Percentiles rank a stretch among this genome's conserved stretches.
phyloP scores from a whole-genome alignment of 2,888 invertebrate genomes.

The Lymantria monacha region DNA sequence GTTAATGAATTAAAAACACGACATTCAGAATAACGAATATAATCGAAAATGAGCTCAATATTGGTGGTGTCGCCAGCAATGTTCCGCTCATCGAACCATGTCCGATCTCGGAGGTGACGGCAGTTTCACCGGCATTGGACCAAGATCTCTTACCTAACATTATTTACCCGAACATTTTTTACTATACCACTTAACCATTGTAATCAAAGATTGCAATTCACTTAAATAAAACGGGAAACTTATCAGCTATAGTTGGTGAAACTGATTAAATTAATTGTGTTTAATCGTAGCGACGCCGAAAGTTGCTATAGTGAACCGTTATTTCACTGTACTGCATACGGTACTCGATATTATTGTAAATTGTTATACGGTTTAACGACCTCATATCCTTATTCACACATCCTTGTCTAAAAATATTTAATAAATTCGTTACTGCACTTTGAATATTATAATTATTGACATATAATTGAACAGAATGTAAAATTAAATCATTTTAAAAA shows the following conservation, averaged over 20 bases:
- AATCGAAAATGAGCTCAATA: slow-evolving; percentile 53
- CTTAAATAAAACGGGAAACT: slow-evolving; percentile 35
- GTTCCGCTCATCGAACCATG: slow-evolving; percentile 69
- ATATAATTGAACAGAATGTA: too few species aligned
- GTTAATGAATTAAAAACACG: background rate
- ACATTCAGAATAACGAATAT: slow-evolving; percentile 3
- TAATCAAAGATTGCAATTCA: slow-evolving; percentile 45
- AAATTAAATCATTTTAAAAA: too few species aligned
- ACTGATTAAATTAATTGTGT: slow-evolving; percentile 35
- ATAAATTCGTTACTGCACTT: too few species aligned
- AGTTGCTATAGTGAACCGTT: slow-evolving; percentile 12
- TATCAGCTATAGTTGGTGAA: slow-evolving; percentile 33
- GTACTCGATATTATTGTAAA: too few species aligned
- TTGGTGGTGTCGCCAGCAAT: slow-evolving; percentile 66
- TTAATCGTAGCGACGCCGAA: slow-evolving; percentile 29
- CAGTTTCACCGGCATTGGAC: slow-evolving; percentile 72
- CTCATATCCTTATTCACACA: too few species aligned
- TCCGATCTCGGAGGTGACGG: slow-evolving; percentile 45
- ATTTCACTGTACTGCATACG: too few species aligned
- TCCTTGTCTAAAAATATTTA: too few species aligned
- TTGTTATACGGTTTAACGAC: too few species aligned
- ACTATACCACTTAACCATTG: slow-evolving; percentile 30
- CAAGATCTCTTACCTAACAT: slow-evolving; percentile 62
- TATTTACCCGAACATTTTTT: slow-evolving; percentile 59
- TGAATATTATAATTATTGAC: too few species aligned